Conservation (phyloP, 1,140 invertebrate genomes). For the Argopecten irradians region DNA sequence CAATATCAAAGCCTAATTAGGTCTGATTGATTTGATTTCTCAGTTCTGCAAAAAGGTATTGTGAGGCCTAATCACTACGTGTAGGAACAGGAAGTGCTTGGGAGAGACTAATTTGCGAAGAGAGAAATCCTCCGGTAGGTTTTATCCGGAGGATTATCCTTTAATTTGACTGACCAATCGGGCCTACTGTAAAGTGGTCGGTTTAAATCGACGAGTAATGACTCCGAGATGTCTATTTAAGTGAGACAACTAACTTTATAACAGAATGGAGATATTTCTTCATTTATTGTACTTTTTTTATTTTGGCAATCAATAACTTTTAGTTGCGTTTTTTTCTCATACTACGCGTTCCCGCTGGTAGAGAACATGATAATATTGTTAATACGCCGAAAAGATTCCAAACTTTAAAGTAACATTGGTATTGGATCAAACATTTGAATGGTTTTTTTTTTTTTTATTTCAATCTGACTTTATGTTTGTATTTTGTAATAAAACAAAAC, state of each 20-base stretch:
- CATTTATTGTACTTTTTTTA: not conserved
- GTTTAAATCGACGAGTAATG: not conserved
- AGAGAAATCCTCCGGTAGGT: not conserved
- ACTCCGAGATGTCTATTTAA: not conserved
- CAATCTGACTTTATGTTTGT: too few species aligned
- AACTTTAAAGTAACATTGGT: too few species aligned
- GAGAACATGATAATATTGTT: too few species aligned
- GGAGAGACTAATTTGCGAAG: not conserved
- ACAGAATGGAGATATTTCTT: not conserved
- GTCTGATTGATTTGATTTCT: not conserved
- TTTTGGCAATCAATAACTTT: not conserved
- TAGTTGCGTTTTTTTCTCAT: too few species aligned
- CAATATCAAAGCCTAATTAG: not conserved
- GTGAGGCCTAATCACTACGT: not conserved
- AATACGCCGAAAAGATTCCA: too few species aligned
- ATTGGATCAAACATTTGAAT: too few species aligned
- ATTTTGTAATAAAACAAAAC: too few species aligned
- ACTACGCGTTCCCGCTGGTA: too few species aligned
- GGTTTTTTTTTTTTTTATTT: too few species aligned
- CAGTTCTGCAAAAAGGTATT: conserved; percentile 1
- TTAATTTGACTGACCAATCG: not conserved
- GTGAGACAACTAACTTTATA: not conserved
- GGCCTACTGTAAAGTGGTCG: not conserved
- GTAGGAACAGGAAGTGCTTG: conserved; percentile 20
- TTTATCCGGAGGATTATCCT: conserved; percentile 16